These are phyloP conservation scores for Albula glossodonta DNA, from an alignment of 2,113 vertebrate genomes.

Conservation along the genomic window DNA sequence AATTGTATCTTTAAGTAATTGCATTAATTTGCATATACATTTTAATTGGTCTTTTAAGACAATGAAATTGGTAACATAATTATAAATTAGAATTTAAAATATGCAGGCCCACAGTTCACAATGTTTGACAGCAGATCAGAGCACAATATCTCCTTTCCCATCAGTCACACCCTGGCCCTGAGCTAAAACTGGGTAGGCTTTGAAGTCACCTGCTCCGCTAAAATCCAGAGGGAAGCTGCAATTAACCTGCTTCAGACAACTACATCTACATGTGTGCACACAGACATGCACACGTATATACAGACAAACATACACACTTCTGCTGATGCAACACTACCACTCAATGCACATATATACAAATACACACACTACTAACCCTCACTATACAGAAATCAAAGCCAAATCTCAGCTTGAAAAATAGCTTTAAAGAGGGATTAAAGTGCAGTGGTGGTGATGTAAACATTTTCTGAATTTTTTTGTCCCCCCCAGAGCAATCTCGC, in stretches of 20 bases:
- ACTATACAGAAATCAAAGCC: neutral
- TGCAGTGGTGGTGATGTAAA: neutral
- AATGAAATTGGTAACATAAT: slow-evolving; percentile 20
- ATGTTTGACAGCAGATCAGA: slow-evolving; percentile 3
- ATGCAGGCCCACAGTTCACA: neutral
- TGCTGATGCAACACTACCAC: too few species aligned
- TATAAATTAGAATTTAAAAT: slow-evolving; percentile 16
- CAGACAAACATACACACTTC: neutral
- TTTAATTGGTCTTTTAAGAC: neutral
- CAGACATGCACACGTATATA: neutral
- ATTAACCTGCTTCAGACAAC: neutral
- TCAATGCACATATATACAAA: too few species aligned
- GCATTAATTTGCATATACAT: too few species aligned
- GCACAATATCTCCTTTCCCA: slow-evolving; percentile 55
- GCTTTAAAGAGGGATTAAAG: neutral
- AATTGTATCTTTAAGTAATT: too few species aligned
- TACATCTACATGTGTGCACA: neutral
- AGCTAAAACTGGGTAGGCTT: slow-evolving; percentile 65
- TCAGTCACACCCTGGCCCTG: slow-evolving; percentile 74
- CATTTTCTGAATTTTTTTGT: too few species aligned
- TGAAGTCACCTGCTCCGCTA: slow-evolving; percentile 60
- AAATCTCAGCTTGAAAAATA: neutral
- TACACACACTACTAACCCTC: neutral
- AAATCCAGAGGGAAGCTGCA: slow-evolving; percentile 38
- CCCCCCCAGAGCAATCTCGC: neutral